Conservation (phyloP, 2,797 vertebrate species). For the Sarcophilus harrisii region DNA sequence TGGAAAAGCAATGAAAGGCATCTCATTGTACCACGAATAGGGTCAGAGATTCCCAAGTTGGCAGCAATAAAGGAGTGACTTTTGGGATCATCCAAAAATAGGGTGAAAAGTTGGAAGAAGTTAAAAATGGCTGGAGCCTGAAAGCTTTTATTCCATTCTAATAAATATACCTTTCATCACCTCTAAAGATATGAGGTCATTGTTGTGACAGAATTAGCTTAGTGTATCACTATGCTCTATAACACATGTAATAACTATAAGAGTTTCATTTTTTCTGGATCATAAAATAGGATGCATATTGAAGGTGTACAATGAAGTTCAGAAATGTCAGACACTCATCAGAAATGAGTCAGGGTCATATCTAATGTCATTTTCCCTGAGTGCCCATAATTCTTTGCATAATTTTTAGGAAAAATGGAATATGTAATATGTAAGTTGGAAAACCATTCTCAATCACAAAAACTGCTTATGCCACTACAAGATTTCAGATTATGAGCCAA, state of each 20-base stretch:
- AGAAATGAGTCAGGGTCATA: background rate
- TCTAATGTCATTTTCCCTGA: background rate
- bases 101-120: background rate
- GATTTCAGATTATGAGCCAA: constrained; percentile 63
- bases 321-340: background rate
- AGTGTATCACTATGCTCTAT: background rate
- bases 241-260: background rate
- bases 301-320: background rate
- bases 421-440: constrained; percentile 25
- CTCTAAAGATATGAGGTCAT: background rate
- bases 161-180: background rate
- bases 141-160: background rate
- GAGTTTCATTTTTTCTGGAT: background rate
- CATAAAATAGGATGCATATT: background rate
- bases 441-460: constrained; percentile 33
- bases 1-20: background rate
- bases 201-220: background rate
- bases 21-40: background rate
- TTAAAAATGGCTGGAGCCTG: background rate
- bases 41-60: background rate
- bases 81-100: background rate
- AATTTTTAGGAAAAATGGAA: constrained; percentile 12
- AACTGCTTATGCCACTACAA: constrained; percentile 51
- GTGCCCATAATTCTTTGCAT: background rate
- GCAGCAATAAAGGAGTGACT: background rate